A percentile compares a stretch with the other conserved stretches of the same genome.
phyloP scores from a whole-genome alignment of 2,888 invertebrate species.

The Cetonia aurata region DNA sequence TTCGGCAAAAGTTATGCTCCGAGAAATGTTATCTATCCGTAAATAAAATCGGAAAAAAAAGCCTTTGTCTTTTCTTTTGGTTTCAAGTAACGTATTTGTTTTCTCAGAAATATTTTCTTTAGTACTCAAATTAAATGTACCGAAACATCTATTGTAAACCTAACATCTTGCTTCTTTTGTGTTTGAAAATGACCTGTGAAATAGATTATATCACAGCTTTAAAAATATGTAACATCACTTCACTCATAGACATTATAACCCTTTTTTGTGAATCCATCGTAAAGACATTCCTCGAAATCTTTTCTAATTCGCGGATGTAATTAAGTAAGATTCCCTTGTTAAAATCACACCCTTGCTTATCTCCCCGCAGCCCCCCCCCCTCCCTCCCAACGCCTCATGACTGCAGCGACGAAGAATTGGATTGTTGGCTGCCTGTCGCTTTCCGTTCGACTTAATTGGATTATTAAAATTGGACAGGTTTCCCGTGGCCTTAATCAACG shows the following conservation, averaged over 20 bases:
- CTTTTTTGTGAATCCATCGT: neutral
- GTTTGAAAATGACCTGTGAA: no score
- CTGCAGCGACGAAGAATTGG: constrained; percentile 11
- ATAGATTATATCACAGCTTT: no score
- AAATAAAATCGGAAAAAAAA: no score
- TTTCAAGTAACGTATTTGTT: no score
- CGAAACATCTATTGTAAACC: no score
- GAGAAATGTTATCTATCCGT: no score
- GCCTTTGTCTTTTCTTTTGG: no score
- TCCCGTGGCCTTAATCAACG: constrained; percentile 23
- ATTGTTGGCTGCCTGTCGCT: constrained; percentile 14
- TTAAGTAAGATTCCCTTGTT: constrained; percentile 38
- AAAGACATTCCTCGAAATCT: constrained; percentile 43
- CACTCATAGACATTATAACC: neutral
- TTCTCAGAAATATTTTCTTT: no score
- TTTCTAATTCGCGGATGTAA: constrained; percentile 43
- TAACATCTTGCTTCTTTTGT: no score
- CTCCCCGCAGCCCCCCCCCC: neutral
- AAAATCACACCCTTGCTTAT: neutral
- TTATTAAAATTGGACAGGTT: constrained; percentile 33
- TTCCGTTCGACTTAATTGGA: constrained; percentile 31
- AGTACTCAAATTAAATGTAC: no score
- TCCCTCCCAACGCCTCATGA: neutral
- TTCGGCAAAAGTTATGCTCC: no score
- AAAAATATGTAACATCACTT: no score